Base-by-base conservation (phyloP, 2,888 invertebrate genomes). In the Brachypalpus laphriformis region DNA sequence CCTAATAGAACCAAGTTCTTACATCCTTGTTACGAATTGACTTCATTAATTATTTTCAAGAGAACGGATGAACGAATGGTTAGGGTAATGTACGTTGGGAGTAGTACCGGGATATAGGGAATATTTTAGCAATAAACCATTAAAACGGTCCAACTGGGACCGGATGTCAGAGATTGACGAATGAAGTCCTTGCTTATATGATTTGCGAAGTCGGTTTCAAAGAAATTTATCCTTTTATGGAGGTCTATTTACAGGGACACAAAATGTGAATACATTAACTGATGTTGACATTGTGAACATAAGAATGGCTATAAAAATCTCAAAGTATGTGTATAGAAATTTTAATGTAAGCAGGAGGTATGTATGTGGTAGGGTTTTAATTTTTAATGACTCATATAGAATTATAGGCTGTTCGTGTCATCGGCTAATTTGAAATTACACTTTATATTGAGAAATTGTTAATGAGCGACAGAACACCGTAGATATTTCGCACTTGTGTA, bases 41-140 rank as follows among this genome's bases (percentile, higher is more conserved):
- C 65, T 59, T 80, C 78, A 80, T 80, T 80, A 80, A 80, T 80
- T 80, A 80, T 80, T 72, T 72, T 8, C 20, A 47, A n/a, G 49
- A 59, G 28, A 71, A 49, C 31, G 28, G 61, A 22, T 61, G 25
- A 22, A 42, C 42, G n/a, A 22, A 70, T 37, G 51, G 22, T n/a
- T 61, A 34, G 51, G 49, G 22, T 54, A 37, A 51, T 56, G 65
- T 65, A 54, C 40, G 14, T 20, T 37, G 8, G 9, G 14, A 18
- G 11, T 22, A 16, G 47, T 9, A 66, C n/a, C 34, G 51, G 34
- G 54, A n/a, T 16, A 54, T 49, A 22, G 34, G 51, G 51, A 61
- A 54, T 71, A 61, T 47, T 78, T 71, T n/a, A 47, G 71, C 71
- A 70, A 77, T 70, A 70, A 70, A 61, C 54, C 31, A 61, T 71